These are phyloP conservation scores for Dolichomitus sp. DNA, from an alignment of 2,888 invertebrate genomes.

Conservation along the genomic window DNA sequence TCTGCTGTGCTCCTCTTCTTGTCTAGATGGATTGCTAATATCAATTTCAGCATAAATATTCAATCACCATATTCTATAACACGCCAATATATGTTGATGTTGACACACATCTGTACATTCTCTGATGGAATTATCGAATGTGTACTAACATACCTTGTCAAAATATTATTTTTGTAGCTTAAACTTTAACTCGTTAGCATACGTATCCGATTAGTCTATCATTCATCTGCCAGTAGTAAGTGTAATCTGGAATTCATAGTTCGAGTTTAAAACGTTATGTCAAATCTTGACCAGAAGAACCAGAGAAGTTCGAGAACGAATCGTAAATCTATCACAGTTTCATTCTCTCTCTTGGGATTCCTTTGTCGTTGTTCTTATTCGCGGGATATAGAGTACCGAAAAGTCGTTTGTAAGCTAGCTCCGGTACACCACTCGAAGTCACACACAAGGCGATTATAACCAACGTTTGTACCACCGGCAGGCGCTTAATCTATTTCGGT, in stretches of 20 bases:
- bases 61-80: not conserved
- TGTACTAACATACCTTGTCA: too few species aligned
- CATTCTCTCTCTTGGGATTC: constrained; percentile 32
- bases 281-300: constrained; percentile 25
- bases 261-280: not conserved
- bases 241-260: not conserved
- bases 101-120: not conserved
- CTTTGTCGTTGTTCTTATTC: constrained; percentile 55
- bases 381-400: constrained; percentile 56
- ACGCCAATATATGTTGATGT: too few species aligned
- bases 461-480: constrained; percentile 54
- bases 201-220: not conserved
- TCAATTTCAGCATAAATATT: too few species aligned
- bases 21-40: too few species aligned
- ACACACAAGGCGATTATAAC: constrained; percentile 47
- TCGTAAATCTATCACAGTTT: constrained; percentile 58
- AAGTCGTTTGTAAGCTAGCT: constrained; percentile 55
- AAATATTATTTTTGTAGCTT: too few species aligned
- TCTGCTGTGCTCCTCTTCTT: too few species aligned
- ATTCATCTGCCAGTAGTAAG: not conserved
- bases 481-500: constrained; percentile 79
- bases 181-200: not conserved
- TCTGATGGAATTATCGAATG: not conserved
- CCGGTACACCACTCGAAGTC: constrained; percentile 47
- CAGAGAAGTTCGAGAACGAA: constrained; percentile 41